Evolutionary conservation across 2,888 invertebrate genomes (phyloP).

Genomic region (Cephus pygmeus): DNA sequence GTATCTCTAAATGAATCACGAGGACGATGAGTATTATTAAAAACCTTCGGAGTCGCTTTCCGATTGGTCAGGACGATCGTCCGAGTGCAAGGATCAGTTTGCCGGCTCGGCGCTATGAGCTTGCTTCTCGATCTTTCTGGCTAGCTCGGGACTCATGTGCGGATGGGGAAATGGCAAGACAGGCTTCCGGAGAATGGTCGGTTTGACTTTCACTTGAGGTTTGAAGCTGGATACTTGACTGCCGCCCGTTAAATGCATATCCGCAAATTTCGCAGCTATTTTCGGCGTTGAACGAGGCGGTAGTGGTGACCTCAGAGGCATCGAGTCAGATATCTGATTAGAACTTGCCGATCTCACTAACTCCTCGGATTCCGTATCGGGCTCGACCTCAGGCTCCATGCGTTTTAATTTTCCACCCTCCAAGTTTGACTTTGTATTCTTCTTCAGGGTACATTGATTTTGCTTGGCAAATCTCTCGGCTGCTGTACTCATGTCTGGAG

Average conservation of each 20-base stretch:
- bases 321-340: slow-evolving; percentile 50
- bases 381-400: slow-evolving; percentile 39
- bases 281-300: slow-evolving; percentile 73
- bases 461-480: slow-evolving; percentile 84
- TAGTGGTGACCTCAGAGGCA: slow-evolving; percentile 65
- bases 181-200: slow-evolving; percentile 81
- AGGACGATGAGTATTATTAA: background rate
- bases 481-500: slow-evolving; percentile 77
- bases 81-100: slow-evolving; percentile 38
- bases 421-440: slow-evolving; percentile 69
- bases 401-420: slow-evolving; percentile 29
- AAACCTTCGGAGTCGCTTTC: background rate
- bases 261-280: slow-evolving; percentile 74
- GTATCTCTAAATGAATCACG: background rate
- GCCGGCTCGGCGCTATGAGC: slow-evolving; percentile 58
- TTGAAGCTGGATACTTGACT: slow-evolving; percentile 69
- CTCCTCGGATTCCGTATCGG: slow-evolving; percentile 37
- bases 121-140: slow-evolving; percentile 62
- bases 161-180: slow-evolving; percentile 68
- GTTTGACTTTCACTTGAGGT: slow-evolving; percentile 84
- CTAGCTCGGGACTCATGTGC: slow-evolving; percentile 62
- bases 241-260: slow-evolving; percentile 73
- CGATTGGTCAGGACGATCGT: slow-evolving; percentile 2
- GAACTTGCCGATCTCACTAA: slow-evolving; percentile 57
- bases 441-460: slow-evolving; percentile 82